phyloP scores from a whole-genome alignment of 2,113 vertebrate genomes.

The Tragelaphus scriptus region DNA sequence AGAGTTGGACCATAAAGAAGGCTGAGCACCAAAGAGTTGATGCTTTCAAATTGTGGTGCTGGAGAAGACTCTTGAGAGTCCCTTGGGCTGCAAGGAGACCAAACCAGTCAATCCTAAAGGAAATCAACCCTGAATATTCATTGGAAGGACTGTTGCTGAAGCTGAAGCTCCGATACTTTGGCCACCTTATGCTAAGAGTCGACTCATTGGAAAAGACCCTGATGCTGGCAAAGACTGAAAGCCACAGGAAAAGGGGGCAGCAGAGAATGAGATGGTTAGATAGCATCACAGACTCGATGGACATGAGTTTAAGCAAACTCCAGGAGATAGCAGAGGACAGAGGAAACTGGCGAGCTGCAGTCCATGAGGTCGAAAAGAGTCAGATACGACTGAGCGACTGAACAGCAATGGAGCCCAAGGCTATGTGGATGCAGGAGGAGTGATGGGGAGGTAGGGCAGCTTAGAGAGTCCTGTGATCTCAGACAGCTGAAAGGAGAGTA shows the following conservation, averaged over 20 bases:
- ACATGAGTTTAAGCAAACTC: neutral
- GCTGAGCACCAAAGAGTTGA: neutral
- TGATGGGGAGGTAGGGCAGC: too few relatives aligned
- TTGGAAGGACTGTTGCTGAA: neutral
- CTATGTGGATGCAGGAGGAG: neutral
- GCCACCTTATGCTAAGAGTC: neutral
- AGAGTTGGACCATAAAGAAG: neutral
- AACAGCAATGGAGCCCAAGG: neutral
- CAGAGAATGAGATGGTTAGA: neutral
- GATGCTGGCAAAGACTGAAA: neutral
- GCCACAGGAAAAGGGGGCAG: neutral
- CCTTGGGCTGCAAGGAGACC: neutral
- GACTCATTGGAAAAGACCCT: neutral
- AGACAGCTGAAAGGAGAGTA: neutral
- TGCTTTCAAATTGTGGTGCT: neutral
- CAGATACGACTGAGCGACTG: neutral
- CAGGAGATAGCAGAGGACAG: neutral
- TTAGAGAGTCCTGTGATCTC: neutral
- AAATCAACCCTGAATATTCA: neutral
- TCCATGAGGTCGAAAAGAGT: neutral
- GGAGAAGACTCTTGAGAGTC: neutral
- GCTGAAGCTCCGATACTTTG: neutral
- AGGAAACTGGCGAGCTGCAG: neutral
- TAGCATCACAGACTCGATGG: neutral
- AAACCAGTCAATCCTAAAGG: neutral